Base-by-base conservation (phyloP, 2,797 vertebrate species). In the Gallinago nigripennis region DNA sequence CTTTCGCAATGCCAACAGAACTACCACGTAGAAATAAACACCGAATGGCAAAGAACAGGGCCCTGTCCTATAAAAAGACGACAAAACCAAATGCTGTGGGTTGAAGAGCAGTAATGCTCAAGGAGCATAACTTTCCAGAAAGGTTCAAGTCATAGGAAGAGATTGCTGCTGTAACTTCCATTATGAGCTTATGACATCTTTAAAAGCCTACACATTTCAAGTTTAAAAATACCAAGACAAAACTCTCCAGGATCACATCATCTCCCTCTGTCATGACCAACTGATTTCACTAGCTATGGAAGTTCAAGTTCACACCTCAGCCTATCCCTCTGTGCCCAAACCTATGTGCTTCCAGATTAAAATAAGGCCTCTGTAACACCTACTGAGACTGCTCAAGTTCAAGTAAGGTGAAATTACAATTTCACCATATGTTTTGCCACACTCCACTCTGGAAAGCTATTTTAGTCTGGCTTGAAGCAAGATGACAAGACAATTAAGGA, bases 341-440 rank as follows among this genome's bases (percentile, higher is more conserved):
- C 45, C 48, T 39, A 51, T 87, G 24, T 18, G 56, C 85, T 87
- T 82, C 71, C 68, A 91, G 46, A 82, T 89, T 79, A 81, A 88
- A 92, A 63, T 41, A 58, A 82, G n/a, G 81, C 70, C 90, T 69
- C 70, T 56, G 1, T 78, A 92, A 86, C 92, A 92, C 90, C 88
- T 90, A 72, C 93, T 8, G 80, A 93, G 86, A 69, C 75, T 72
- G 56, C 54, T 78, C 66, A 78, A 86, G 96, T 96, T 96, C 87
- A 94, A 81, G 66, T 72, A 86, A 90, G 95, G 96, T 94, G 80
- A 96, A 90, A 83, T 76, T 92, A 90, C 66, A 86, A 48, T 92
- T 76, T 86, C 83, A 66, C 92, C 95, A 94, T 94, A 96, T 95
- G 95, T 58, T 93, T 92, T 95, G 58, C 83, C 77, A 94, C 43